Evolutionary conservation across 2,888 invertebrate genomes (phyloP), one percentile per base, ranked within the genome.

Genomic region (Aelia acuminata): DNA sequence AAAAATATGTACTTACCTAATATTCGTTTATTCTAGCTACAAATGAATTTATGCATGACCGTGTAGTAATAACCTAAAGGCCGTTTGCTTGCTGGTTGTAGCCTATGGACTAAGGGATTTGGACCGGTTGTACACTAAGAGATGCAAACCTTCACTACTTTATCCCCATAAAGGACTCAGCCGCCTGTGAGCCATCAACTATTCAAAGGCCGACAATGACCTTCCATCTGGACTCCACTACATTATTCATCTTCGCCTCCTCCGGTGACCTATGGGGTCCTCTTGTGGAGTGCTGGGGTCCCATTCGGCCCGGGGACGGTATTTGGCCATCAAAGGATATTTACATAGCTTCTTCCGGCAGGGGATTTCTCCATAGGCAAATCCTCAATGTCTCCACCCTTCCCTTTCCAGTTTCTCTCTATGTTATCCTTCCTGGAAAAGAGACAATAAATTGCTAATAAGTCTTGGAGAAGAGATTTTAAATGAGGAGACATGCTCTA

Each of bases 301-400:
- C 63, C 7, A 31, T 70, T 70, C 35, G 63, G 8, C 15, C 63
- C 5, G 63, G 0, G 18, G 63, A 35, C 35, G 63, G 31, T 70
- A 70, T 70, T 70, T 70, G 63, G 35, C 63, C 63, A 70, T 70
- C 63, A 70, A 70, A 70, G 63, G 63, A 35, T 70, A 70, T 70
- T 70, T 70, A 70, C 63, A 70, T 70, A 70, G 26, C 63, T 15
- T 70, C 35, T 70, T 70, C 63, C 63, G 63, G 63, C 18, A 35
- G 31, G 35, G 35, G 18, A 70, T 10, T 22, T 35, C 63, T 35
- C 35, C 63, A 18, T 35, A 18, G 35, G 31, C 31, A 13, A 7
- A 7, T 63, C 3, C 63, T 63, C 63, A 31, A 31, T 63, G 63
- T 18, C n/a, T n/a, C 0, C 8, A 31, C 31, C 20, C 63, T 31